phyloP scores from a whole-genome alignment of 2,888 invertebrate species.

The Pogonocherus hispidulus region DNA sequence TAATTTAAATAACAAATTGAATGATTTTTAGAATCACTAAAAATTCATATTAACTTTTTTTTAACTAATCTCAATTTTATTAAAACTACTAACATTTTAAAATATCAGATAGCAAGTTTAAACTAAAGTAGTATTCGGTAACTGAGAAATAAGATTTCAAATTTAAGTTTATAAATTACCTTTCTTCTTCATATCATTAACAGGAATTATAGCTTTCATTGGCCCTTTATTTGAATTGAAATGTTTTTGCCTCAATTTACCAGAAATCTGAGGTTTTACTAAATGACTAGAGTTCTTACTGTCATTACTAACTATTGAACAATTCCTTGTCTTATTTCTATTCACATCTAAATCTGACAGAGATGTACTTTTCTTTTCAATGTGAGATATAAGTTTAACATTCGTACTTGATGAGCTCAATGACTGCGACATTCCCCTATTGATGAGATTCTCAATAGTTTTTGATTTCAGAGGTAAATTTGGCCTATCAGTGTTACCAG shows the following conservation, averaged over 20 bases:
- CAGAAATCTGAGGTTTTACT: slow-evolving; percentile 13
- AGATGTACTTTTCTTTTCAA: slow-evolving; percentile 30
- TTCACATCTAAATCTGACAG: slow-evolving; percentile 17
- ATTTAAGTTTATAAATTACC: slow-evolving; percentile 26
- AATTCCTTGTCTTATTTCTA: slow-evolving; percentile 29
- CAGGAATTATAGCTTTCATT: slow-evolving; percentile 50
- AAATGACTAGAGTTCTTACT: slow-evolving; percentile 24
- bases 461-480: slow-evolving; percentile 10
- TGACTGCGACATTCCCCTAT: slow-evolving; percentile 19
- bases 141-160: neutral
- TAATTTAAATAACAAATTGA: neutral
- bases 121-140: no score
- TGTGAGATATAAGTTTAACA: slow-evolving; percentile 6
- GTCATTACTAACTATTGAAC: slow-evolving; percentile 35
- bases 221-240: slow-evolving; percentile 41
- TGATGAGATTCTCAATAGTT: slow-evolving; percentile 9
- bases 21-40: neutral
- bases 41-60: no score
- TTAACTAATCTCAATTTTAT: no score
- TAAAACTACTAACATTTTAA: no score
- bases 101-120: no score
- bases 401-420: slow-evolving; percentile 17
- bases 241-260: slow-evolving; percentile 37
- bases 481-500: slow-evolving; percentile 14
- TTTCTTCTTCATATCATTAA: slow-evolving; percentile 51